Evolutionary conservation across 2,888 invertebrate species (phyloP).

Genomic region (Epistrophe grossulariae): DNA sequence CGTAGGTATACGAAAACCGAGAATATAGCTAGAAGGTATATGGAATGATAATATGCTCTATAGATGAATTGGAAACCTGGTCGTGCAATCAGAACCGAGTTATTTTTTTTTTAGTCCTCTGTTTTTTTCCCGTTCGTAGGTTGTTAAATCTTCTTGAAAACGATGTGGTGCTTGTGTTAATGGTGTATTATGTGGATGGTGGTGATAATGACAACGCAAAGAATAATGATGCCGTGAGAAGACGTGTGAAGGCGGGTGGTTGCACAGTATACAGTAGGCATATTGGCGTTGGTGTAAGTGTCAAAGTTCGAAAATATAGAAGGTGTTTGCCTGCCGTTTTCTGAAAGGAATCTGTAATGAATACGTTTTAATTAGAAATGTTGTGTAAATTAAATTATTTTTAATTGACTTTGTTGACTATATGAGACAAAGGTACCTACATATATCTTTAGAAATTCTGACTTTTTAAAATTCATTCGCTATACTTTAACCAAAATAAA

Average conservation of each 20-base stretch:
- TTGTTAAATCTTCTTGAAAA: constrained; percentile 31
- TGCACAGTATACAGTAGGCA: too few relatives aligned
- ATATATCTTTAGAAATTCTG: too few relatives aligned
- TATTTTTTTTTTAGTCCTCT: neutral
- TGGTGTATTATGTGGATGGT: constrained; percentile 7
- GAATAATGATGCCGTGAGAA: constrained; percentile 9
- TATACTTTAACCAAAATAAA: too few relatives aligned
- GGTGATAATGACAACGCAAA: constrained; percentile 4
- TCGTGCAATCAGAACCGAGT: constrained; percentile 34
- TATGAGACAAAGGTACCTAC: neutral
- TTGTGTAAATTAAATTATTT: constrained; percentile 27
- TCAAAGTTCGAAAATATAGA: constrained; percentile 14
- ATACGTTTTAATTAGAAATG: constrained; percentile 55
- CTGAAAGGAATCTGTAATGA: constrained; percentile 24
- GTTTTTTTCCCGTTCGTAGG: constrained; percentile 3
- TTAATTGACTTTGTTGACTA: constrained; percentile 12
- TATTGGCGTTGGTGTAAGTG: neutral
- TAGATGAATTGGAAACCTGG: constrained; percentile 30
- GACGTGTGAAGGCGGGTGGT: neutral
- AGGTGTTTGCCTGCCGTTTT: constrained; percentile 9
- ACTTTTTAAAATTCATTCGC: too few relatives aligned
- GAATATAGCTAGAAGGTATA: neutral
- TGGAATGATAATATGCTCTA: neutral
- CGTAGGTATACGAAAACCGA: constrained; percentile 34
- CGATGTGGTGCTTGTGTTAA: constrained; percentile 22